Base-by-base conservation (phyloP, 2,888 invertebrate species). In the Apodemia hepburni region DNA sequence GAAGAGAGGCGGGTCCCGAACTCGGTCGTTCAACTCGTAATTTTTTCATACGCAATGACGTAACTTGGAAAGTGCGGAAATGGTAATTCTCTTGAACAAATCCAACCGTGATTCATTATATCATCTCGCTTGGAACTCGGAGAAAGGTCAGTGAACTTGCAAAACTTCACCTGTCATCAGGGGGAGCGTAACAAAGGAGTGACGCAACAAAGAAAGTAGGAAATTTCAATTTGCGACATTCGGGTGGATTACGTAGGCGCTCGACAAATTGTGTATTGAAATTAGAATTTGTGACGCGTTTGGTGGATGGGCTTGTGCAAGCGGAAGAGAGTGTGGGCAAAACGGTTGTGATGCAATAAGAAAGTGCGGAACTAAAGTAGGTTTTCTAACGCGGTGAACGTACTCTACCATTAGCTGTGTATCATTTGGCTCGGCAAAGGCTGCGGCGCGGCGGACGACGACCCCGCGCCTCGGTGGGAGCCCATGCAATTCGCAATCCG, bases 291-390 rank as follows among this genome's bases (percentile, higher is more conserved):
- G 68, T 72, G 68, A 71, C 72, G 74, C 76, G 78, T 81, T 82
- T 74, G 75, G 76, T 62, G 60, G 64, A 77, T 75, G 71, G 68
- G 74, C 79, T 89, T 89, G 86, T 87, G 87, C 88, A 88, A 90
- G 76, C 80, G 88, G 87, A 89, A 88, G 88, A 86, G 87, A 87
- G 87, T 85, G 84, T 84, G 79, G 78, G 73, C 79, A 76, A 86
- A 87, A 87, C 86, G 80, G 85, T 85, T 69, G 84, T 90, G 88
- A 89, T 87, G 89, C 85, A 89, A 91, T 83, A 82, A 88, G 91
- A 91, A 90, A 91, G 90, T 88, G 85, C 90, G 89, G 89, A 90
- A 89, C 84, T 85, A 82, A 85, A 84, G 86, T 87, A 85, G 84
- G 82, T 88, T 88, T 87, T 87, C 87, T 87, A 87, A 79, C 81